These are phyloP conservation scores for Myotis pilosus DNA, from an alignment of 2,797 vertebrate species.

Conservation along the genomic window DNA sequence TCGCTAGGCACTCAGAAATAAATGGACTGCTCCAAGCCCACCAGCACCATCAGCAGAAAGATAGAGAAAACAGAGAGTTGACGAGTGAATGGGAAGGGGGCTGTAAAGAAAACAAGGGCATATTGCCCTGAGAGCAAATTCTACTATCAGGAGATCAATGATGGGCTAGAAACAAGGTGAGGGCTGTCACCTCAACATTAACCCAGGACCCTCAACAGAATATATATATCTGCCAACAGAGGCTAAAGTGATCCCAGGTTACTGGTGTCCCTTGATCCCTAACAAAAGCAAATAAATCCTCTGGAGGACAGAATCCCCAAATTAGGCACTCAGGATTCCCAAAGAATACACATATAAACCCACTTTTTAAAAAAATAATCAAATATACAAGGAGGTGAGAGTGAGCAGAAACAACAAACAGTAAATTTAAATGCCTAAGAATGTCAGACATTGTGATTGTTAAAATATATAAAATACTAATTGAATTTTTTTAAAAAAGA, in stretches of 20 bases:
- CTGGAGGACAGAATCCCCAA: background rate
- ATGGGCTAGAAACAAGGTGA: background rate
- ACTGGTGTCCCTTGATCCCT: background rate
- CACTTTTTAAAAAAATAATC: background rate
- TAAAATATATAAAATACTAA: background rate
- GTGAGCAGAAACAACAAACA: background rate
- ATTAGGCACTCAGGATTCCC: background rate
- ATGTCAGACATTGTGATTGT: background rate
- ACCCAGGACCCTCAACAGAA: background rate
- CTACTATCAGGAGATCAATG: background rate
- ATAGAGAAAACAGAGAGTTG: background rate
- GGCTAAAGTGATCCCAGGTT: background rate
- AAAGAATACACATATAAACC: background rate
- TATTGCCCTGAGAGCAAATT: background rate
- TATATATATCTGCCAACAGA: background rate
- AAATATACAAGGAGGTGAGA: background rate
- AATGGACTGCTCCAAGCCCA: background rate
- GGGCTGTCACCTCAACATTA: background rate
- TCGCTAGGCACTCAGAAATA: too few species aligned
- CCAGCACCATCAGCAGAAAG: background rate
- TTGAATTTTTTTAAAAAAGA: background rate
- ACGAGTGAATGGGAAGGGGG: background rate
- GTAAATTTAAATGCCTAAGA: background rate
- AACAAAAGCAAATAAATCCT: background rate
- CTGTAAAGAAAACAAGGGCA: background rate